Evolutionary conservation across 2,888 invertebrate species (phyloP).

Genomic region (Dusona sp.): DNA sequence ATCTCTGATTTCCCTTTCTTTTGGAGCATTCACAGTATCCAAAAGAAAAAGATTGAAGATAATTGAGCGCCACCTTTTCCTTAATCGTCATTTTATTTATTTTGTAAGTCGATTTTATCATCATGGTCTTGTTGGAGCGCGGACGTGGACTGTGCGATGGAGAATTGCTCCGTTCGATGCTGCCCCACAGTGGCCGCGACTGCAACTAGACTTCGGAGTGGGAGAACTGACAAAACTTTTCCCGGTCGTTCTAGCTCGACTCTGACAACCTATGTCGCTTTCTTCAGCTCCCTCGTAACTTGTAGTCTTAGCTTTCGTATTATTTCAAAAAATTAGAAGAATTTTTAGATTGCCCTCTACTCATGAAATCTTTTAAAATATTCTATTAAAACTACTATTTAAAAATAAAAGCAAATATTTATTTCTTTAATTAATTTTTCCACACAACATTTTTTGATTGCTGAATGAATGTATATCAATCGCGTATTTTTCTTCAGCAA

Average conservation of each 20-base stretch:
- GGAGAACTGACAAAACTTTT: constrained; percentile 71
- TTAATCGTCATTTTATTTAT: background rate
- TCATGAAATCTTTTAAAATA: background rate
- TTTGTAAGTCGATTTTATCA: background rate
- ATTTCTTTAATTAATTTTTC: no score
- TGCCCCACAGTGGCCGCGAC: constrained; percentile 73
- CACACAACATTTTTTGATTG: no score
- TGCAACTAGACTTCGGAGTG: constrained; percentile 67
- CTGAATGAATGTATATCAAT: no score
- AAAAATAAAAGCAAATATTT: no score
- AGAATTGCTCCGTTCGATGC: constrained; percentile 73
- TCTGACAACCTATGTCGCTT: constrained; percentile 15
- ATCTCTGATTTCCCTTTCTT: background rate
- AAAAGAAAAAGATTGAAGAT: background rate
- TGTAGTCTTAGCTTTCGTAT: background rate
- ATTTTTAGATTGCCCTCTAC: background rate
- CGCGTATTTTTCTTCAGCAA: no score
- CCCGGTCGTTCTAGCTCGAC: constrained; percentile 47
- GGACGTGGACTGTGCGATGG: background rate
- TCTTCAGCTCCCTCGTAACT: background rate
- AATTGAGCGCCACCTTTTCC: background rate
- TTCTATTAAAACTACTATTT: no score
- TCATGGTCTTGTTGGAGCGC: background rate
- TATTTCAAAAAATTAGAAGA: constrained; percentile 8
- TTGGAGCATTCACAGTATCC: background rate